Conservation (phyloP, 1,140 invertebrate genomes). For the Drosophila carrolli region DNA sequence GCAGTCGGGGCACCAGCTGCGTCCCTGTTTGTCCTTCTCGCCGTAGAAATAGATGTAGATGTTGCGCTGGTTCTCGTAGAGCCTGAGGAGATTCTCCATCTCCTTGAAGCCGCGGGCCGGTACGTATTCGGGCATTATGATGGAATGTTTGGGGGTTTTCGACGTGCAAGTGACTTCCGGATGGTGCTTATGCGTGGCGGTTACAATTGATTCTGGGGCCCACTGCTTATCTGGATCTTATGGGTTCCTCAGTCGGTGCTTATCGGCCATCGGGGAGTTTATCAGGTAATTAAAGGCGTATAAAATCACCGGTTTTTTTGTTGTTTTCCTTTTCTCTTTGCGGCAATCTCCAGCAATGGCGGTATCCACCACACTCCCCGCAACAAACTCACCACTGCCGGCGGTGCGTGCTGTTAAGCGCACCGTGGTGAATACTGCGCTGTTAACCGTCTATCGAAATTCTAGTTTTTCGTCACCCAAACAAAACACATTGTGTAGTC, state of each 20-base stretch:
- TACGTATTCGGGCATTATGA: constrained; percentile 78
- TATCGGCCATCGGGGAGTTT: constrained; percentile 24
- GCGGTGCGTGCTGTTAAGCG: constrained; percentile 9
- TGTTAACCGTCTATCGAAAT: not conserved
- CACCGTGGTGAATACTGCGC: constrained; percentile 1
- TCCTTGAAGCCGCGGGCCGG: constrained; percentile 45
- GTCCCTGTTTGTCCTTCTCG: constrained; percentile 58
- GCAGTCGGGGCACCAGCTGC: constrained; percentile 70
- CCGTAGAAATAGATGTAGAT: constrained; percentile 69
- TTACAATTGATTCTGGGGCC: not conserved
- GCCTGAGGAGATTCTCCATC: constrained; percentile 45
- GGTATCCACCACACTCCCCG: not conserved
- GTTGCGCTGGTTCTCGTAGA: constrained; percentile 9
- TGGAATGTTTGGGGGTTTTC: too few species aligned
- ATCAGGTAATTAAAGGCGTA: constrained; percentile 2
- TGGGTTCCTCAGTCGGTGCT: constrained; percentile 6
- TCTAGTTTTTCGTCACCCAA: too few species aligned
- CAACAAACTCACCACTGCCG: not conserved
- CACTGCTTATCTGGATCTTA: constrained; percentile 18
- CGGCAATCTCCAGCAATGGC: not conserved
- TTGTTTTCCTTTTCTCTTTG: not conserved
- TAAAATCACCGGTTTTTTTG: not conserved
- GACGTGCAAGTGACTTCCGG: not conserved
- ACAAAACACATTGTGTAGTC: not conserved
- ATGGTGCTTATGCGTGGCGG: not conserved